A percentile compares a stretch with the other conserved stretches of the same genome.
Evolutionary conservation across 2,113 vertebrate genomes (phyloP).

Genomic region (Suricata suricatta): DNA sequence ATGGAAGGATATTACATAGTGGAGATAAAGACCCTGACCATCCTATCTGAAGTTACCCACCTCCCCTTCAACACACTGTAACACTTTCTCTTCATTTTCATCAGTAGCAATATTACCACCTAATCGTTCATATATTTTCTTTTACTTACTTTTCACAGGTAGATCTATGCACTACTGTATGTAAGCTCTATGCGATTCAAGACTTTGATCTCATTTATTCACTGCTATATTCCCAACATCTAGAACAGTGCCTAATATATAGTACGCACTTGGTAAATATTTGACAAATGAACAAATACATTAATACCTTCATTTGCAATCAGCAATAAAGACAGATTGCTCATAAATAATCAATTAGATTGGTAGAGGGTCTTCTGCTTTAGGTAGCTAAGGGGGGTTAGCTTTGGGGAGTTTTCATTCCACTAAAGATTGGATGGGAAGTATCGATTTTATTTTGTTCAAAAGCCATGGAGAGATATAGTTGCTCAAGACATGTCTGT

Average conservation of each 20-base stretch:
- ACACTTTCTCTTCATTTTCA: background rate
- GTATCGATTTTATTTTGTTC: background rate
- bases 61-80: background rate
- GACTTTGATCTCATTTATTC: background rate
- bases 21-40: background rate
- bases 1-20: background rate
- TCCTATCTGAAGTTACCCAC: too few species aligned
- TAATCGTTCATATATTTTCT: background rate
- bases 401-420: background rate
- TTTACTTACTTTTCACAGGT: background rate
- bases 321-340: background rate
- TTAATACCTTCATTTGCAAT: background rate
- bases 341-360: background rate
- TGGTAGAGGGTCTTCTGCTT: background rate
- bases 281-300: background rate
- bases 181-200: background rate
- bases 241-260: background rate
- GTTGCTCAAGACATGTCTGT: background rate
- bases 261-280: background rate
- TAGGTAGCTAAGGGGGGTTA: background rate
- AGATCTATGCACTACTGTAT: background rate
- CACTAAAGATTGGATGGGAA: background rate
- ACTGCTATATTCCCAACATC: background rate
- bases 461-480: background rate
- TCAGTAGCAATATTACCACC: background rate